Evolutionary conservation across 2,113 vertebrate genomes (phyloP).

Genomic region (Manacus vitellinus): DNA sequence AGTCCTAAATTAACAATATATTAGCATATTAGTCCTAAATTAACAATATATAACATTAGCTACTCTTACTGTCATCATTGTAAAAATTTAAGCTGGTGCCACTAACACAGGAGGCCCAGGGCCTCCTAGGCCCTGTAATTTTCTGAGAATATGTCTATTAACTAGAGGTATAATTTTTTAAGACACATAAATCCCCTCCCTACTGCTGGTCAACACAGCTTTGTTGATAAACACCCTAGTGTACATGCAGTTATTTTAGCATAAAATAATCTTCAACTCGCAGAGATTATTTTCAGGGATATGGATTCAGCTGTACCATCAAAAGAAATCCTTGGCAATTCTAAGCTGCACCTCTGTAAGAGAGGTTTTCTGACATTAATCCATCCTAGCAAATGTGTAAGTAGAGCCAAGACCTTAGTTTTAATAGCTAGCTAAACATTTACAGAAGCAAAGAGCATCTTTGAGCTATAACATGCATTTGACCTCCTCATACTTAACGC

Average conservation of each 20-base stretch:
- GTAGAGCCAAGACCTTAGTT: background rate
- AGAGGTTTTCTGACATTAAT: background rate
- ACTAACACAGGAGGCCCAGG: background rate
- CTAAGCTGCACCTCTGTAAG: background rate
- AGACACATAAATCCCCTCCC: background rate
- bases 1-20: background rate
- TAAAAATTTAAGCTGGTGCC: background rate
- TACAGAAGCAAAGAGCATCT: slow-evolving; percentile 6
- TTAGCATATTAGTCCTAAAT: background rate
- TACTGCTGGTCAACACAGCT: background rate
- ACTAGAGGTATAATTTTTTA: background rate
- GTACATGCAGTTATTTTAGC: background rate
- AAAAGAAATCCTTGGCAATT: background rate
- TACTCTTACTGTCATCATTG: background rate
- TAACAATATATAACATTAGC: background rate
- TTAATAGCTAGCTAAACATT: background rate
- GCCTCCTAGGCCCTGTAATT: background rate
- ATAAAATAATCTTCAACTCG: background rate
- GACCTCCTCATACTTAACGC: background rate
- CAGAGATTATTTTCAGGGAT: background rate
- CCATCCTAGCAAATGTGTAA: background rate
- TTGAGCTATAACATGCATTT: background rate
- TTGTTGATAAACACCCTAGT: background rate
- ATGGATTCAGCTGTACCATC: background rate
- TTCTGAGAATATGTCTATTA: background rate